Evolutionary conservation across 2,113 vertebrate genomes (phyloP).

Genomic region (Cyprinus carpio): DNA sequence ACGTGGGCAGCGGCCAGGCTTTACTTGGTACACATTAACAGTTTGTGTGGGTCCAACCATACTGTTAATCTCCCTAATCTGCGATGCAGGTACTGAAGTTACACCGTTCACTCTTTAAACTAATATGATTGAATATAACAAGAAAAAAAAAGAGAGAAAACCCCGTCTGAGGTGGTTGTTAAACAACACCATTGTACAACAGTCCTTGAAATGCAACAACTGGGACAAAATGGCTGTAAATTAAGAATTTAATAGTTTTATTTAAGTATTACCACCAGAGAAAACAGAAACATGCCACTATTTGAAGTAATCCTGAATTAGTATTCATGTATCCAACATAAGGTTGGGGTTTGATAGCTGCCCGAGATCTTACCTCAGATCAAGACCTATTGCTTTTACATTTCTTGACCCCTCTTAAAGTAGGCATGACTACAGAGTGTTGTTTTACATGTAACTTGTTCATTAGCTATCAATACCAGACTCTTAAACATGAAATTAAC

Average conservation of each 20-base stretch:
- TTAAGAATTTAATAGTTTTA: neutral
- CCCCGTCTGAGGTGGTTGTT: neutral
- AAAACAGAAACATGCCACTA: neutral
- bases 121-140: neutral
- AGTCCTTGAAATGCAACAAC: neutral
- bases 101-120: neutral
- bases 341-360: slow-evolving; percentile 7
- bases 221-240: neutral
- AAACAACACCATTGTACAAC: neutral
- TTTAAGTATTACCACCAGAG: neutral
- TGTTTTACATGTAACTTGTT: neutral
- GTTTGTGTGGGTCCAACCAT: neutral
- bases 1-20: neutral
- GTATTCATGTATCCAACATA: neutral
- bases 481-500: neutral
- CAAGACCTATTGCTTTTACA: neutral
- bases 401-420: neutral
- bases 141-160: too few species aligned
- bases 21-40: neutral
- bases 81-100: neutral
- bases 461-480: neutral
- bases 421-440: neutral
- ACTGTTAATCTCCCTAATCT: neutral
- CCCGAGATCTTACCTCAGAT: slow-evolving; percentile 4
- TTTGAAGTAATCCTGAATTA: neutral